Evolutionary conservation across 2,797 vertebrate genomes (phyloP), one percentile per base, ranked within the genome.

Genomic region (Peromyscus melanophrys): DNA sequence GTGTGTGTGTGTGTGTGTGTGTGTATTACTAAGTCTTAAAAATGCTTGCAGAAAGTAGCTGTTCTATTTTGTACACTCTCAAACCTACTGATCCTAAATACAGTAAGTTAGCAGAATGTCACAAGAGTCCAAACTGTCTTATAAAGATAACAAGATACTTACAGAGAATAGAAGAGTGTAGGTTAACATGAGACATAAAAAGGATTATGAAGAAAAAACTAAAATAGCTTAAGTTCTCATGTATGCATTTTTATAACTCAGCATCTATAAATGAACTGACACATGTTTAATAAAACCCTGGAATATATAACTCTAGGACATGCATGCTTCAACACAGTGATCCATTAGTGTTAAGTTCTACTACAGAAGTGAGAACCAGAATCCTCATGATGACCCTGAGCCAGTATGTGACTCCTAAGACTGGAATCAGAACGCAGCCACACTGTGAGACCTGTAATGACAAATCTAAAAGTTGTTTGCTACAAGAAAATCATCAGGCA

Each of bases 1-100:
- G 49, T 49, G 49, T 49, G 10, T 49, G 10, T 49, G 49, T 49
- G 46, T 49, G 46, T 49, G 46, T 49, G 9, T 49, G 43, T 46
- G 43, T 46, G 43, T 46, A 6, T 49, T 9, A 52, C 49, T 52
- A 52, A 52, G 49, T 52, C 49, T 52, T 52, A 52, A 98, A 98
- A 97, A 96, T 96, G 95, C 95, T 97, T 93, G 89, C 96, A 98
- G 97, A 98, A 98, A 98, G 98, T 97, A 98, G 98, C 91, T 98
- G 96, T 95, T 98, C 95, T 92, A 96, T 96, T 96, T 97, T 96
- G 96, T 95, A 96, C 78, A 93, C 90, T 98, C 93, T 97, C 92
- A 97, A 98, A 98, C 95, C 84, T 90, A 84, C 88, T 90, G 97
- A 94, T 40, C 94, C 90, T 93, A 96, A 98, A 98, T 97, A 98